Evolutionary conservation across 2,113 vertebrate species (phyloP).

Genomic region (Columba livia): DNA sequence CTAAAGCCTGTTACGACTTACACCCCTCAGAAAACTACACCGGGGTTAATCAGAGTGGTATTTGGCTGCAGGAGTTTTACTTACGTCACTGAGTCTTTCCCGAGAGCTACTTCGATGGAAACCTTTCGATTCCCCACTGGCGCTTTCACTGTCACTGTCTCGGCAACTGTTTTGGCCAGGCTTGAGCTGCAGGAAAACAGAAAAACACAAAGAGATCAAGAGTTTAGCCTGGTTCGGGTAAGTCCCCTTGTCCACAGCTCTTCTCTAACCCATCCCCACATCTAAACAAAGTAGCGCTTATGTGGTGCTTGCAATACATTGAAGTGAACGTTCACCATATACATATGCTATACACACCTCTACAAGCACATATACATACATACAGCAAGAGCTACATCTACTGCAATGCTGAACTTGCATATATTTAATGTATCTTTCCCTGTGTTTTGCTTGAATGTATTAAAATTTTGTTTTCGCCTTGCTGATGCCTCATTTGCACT

Average conservation of each 20-base stretch:
- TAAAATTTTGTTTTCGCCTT: background rate
- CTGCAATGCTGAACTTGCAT: background rate
- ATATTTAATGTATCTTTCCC: rapidly evolving
- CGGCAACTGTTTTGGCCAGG: conserved; percentile 89
- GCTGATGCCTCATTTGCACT: background rate
- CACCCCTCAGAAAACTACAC: background rate
- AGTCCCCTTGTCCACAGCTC: background rate
- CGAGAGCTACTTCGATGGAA: conserved; percentile 89
- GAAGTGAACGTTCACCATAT: background rate
- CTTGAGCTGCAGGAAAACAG: conserved; percentile 82
- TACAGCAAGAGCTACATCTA: background rate
- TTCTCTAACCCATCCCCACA: background rate
- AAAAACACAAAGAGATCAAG: background rate
- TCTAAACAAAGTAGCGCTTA: background rate
- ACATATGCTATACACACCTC: background rate
- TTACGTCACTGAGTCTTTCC: conserved; percentile 93
- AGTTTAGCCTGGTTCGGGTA: background rate
- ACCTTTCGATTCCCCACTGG: conserved; percentile 86
- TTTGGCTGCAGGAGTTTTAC: conserved; percentile 46
- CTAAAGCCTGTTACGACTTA: background rate
- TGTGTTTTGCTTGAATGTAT: background rate
- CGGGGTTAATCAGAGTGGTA: background rate
- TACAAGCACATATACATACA: rapidly evolving
- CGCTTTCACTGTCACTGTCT: conserved; percentile 91
- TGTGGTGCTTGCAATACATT: background rate